A percentile compares a stretch with the other conserved stretches of the same genome.
Conservation (phyloP, 2,797 vertebrate genomes). For the Numenius phaeopus region DNA sequence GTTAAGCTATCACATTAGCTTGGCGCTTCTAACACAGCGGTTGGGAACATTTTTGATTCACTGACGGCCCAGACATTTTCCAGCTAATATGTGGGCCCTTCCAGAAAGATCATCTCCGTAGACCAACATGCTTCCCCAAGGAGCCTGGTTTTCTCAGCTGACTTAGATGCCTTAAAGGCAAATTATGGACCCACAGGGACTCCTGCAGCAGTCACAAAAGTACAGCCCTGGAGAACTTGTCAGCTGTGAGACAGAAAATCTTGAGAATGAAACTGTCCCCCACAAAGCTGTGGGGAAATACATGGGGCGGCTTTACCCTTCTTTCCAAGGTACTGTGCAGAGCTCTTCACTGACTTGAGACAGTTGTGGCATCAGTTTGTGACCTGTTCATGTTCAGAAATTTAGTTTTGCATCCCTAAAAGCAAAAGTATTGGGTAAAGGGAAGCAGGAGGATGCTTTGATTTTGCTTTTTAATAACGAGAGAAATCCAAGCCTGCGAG, state of each 20-base stretch:
- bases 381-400: not conserved
- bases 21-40: not conserved
- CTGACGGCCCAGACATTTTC: not conserved
- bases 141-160: not conserved
- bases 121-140: not conserved
- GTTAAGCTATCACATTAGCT: not conserved
- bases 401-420: not conserved
- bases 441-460: not conserved
- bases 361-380: not conserved
- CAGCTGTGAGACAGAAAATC: not conserved
- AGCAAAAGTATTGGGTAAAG: not conserved
- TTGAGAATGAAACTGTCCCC: rapidly evolving
- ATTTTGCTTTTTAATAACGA: not conserved
- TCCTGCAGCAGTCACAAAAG: not conserved
- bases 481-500: not conserved
- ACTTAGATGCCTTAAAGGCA: not conserved
- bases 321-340: not conserved
- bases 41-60: not conserved
- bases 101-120: not conserved
- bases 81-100: not conserved
- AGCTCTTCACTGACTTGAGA: not conserved
- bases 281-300: not conserved
- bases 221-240: not conserved
- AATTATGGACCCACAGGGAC: not conserved
- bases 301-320: not conserved